Evolutionary conservation across 64 coral and sea anemone genomes (phyloP), one percentile per base, ranked within the genome.

Genomic region (Acropora tenuis): DNA sequence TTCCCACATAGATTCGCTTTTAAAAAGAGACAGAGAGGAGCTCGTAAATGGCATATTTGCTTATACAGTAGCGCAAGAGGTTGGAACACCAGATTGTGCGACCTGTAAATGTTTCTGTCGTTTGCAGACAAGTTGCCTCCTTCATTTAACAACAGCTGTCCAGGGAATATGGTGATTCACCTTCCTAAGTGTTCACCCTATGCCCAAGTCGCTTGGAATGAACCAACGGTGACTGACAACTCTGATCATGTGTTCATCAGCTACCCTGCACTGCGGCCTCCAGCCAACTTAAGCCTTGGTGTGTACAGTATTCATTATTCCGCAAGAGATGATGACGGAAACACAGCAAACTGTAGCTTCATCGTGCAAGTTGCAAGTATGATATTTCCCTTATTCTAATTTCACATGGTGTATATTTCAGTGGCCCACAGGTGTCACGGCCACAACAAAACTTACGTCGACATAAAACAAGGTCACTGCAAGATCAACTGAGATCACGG

Each of bases 311-410:
- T 91, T 17, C 41, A 12, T 57, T 91, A 91, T 74, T 63, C 13
- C 65, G 89, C 79, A 46, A 18, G 18, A 91, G 79, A 91, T 69
- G 49, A 46, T 45, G 15, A 50, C 2, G 67, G 78, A 59, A 91
- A 91, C 52, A 15, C 50, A 59, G 80, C 79, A 17, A 91, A 91
- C 67, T 91, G 89, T 46, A 74, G 48, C 19, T 75, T 91, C 17
- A 61, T 83, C 18, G 80, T 91, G 42, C 89, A 91, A 83, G 69
- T 91, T 7, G 48, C 50, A 83, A 82, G 89, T 90, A 75, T 18
- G 92, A 82, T 3, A 74, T 8, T 71, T 3, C 61, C 61, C 8
- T 66, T 66, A 66, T 6, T 66, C 17, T 66, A 15, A 66, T 66
- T 66, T 66, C 61, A 66, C 61, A 66, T 66, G 61, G 61, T 55